Base-by-base conservation (phyloP, 2,113 vertebrate species). In the Oreochromis aureus region DNA sequence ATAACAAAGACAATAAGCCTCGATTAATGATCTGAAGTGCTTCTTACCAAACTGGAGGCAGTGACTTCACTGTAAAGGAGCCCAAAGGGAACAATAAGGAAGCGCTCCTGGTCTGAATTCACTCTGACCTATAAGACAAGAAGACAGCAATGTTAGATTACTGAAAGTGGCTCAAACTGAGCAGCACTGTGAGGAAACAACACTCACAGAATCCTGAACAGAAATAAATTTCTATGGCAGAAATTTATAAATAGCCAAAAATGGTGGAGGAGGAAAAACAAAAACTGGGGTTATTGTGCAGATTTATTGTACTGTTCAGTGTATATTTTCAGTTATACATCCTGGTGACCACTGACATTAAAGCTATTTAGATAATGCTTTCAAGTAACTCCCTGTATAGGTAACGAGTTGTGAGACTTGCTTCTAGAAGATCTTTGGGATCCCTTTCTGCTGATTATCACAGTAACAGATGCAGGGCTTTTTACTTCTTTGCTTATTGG, bases 1-100 rank as follows among this genome's bases (percentile, higher is more conserved):
- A 78, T 32, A 78, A 51, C 41, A 53, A 78, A 53, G 4, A 53
- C 46, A 41, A 27, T 27, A 48, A 58, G 39, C 66, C 7, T 73
- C 5, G 1, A 46, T 46, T 73, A 3, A 30, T 41, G 2, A 53
- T 19, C 22, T n/a, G 22, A n/a, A 54, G 6, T 4, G 56, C 78
- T 63, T 53, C 97, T 98, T 95, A 99, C 99, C 98, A 99, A 92
- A 94, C 98, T 99, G 89, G 99, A 99, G 3, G 99, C 98, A 4
- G 98, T 97, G 93, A 99, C 98, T 95, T 99, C 98, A 89, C 99
- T 99, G 95, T 97, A 99, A 58, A 99, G 98, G 55, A 99, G 98
- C 58, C 98, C 98, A 89, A 99, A 99, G 16, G 98, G 98, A 85
- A 98, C 98, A 86, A 99, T 97, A 22, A 99, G 97, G 94, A 99